These are phyloP conservation scores for Melitaea cinxia DNA, from an alignment of 1,140 invertebrate species.

Conservation along the genomic window DNA sequence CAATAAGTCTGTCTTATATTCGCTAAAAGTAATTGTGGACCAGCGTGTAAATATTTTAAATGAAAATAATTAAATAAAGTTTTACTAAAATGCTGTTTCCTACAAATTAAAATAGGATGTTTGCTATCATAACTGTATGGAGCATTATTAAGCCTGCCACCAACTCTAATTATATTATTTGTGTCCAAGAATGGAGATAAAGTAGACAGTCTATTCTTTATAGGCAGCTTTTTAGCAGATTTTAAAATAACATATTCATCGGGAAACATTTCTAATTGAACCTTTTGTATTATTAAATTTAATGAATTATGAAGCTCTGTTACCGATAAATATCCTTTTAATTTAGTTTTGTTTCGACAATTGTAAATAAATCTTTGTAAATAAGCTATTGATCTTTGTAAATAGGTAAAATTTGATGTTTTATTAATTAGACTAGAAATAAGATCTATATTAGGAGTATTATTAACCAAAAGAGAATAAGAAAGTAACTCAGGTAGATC, in stretches of 20 bases:
- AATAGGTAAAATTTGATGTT: neutral
- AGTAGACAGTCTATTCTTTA: slow-evolving; percentile 27
- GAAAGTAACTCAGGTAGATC: slow-evolving; percentile 19
- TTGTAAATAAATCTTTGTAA: slow-evolving; percentile 12
- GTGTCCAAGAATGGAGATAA: slow-evolving; percentile 30
- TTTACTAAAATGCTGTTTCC: slow-evolving; percentile 30
- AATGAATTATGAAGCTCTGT: slow-evolving; percentile 7
- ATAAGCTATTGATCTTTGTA: slow-evolving; percentile 1
- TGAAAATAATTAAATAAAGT: slow-evolving; percentile 35
- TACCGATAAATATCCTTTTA: neutral
- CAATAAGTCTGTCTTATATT: slow-evolving; percentile 37
- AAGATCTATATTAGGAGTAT: neutral
- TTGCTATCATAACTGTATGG: slow-evolving; percentile 37
- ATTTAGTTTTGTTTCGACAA: slow-evolving; percentile 11
- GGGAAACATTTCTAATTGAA: slow-evolving; percentile 12
- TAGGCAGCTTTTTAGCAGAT: slow-evolving; percentile 7
- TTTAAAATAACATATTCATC: slow-evolving; percentile 26
- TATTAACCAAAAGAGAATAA: neutral
- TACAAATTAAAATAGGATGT: slow-evolving; percentile 34
- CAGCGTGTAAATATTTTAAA: slow-evolving; percentile 26
- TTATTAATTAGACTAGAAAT: neutral
- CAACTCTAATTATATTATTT: slow-evolving; percentile 36
- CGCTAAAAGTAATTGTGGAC: slow-evolving; percentile 29
- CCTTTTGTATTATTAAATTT: slow-evolving; percentile 8
- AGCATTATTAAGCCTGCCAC: slow-evolving; percentile 41